phyloP scores from a whole-genome alignment of 2,888 invertebrate species.

The Dasypolia templi region DNA sequence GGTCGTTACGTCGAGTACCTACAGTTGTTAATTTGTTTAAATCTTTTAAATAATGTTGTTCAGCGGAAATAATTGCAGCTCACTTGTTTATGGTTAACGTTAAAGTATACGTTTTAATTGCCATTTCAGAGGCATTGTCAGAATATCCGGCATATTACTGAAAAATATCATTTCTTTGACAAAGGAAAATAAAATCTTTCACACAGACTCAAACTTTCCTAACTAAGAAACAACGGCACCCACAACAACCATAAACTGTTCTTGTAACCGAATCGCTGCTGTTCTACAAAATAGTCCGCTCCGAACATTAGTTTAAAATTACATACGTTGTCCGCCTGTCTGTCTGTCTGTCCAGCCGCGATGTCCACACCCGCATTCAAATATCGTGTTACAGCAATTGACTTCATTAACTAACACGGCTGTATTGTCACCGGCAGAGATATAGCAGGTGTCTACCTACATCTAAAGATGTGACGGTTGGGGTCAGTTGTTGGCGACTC shows the following conservation, averaged over 20 bases:
- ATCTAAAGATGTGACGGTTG: too few relatives aligned
- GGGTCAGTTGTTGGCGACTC: not conserved
- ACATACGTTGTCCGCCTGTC: constrained; percentile 26
- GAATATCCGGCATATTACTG: not conserved
- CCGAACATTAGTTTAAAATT: constrained; percentile 44
- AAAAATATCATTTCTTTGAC: not conserved
- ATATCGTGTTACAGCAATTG: constrained; percentile 42
- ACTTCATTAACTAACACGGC: constrained; percentile 37
- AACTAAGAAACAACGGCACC: constrained; percentile 1
- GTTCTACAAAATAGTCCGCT: not conserved
- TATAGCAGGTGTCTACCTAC: not conserved
- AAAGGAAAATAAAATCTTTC: not conserved
- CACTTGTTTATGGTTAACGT: constrained; percentile 16
- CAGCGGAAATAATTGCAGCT: constrained; percentile 20
- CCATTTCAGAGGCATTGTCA: not conserved
- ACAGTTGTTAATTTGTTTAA: constrained; percentile 19
- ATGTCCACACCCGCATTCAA: not conserved
- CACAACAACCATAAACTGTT: constrained; percentile 1
- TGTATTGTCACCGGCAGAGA: constrained; percentile 24
- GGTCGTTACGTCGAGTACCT: constrained; percentile 4
- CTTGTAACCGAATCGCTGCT: constrained; percentile 31
- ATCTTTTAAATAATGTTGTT: constrained; percentile 23
- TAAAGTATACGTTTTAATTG: constrained; percentile 1
- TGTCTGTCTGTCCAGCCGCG: not conserved
- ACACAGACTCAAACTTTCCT: not conserved